Base-by-base conservation (phyloP, 2,797 vertebrate species). In the Urosaurus nigricauda region DNA sequence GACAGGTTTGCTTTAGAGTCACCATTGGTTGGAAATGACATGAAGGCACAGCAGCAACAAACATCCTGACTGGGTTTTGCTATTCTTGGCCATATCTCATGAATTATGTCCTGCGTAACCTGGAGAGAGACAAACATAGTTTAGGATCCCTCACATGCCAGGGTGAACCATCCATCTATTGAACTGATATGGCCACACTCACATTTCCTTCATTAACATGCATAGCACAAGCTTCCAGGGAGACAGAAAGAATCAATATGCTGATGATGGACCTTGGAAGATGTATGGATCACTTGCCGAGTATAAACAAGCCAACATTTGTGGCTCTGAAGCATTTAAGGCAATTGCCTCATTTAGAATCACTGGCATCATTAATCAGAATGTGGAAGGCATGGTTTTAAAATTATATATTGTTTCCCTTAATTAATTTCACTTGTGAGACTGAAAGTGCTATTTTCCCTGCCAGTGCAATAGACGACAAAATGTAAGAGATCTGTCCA, bases 341-440 rank as follows among this genome's bases (percentile, higher is more conserved):
- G 63, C 51, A 71, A 70, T 32, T 70, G 82, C 19, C 53, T 87
- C 83, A 84, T 88, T 88, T 79, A 79, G 83, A 71, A 88, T 84
- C 82, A 88, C 79, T 84, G 83, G 19, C 26, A 58, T 84, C 75
- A 88, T 88, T 88, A 70, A 84, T 84, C 75, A 88, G 87, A 88
- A 84, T 84, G 75, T n/a, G 24, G 70, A 88, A 84, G 60, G 82
- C 63, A 84, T 35, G 37, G 63, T 88, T 84, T 79, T 79, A 58
- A 60, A 88, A 71, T 88, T 88, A 71, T 82, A 43, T n/a, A 63
- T 87, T 87, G 79, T 84, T 88, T 88, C 75, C 87, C 75, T 88
- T 84, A 84, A 83, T 88, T 88, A 83, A 84, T 84, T 71, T 88
- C 75, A 84, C 82, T 84, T 79, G 58, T 43, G 60, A 65, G 75